phyloP scores from a whole-genome alignment of 1,140 invertebrate genomes.

The Calycopis cecrops region DNA sequence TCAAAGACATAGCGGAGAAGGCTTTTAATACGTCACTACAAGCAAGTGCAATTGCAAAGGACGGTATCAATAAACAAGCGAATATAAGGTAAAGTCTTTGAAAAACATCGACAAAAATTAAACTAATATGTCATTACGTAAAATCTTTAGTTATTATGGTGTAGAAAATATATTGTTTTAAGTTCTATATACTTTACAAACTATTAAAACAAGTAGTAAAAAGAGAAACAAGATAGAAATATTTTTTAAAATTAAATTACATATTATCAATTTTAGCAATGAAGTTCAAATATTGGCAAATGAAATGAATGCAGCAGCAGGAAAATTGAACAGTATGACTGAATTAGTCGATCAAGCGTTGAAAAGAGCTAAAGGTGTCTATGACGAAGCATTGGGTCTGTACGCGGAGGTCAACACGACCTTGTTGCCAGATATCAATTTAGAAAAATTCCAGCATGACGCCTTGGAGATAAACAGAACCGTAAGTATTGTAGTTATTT shows the following conservation, averaged over 20 bases:
- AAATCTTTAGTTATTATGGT: too few species aligned
- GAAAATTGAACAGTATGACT: slow-evolving; percentile 81
- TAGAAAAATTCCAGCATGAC: slow-evolving; percentile 80
- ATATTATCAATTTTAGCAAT: slow-evolving; percentile 67
- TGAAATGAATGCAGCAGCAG: slow-evolving; percentile 77
- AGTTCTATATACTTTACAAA: too few species aligned
- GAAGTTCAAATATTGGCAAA: slow-evolving; percentile 77
- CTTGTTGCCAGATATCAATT: slow-evolving; percentile 84
- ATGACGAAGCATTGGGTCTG: slow-evolving; percentile 86
- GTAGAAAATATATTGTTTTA: too few species aligned
- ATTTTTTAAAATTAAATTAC: background rate
- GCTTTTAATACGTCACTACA: slow-evolving; percentile 88
- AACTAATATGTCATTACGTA: background rate
- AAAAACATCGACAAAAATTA: background rate
- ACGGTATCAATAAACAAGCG: slow-evolving; percentile 86
- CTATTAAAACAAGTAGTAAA: too few species aligned
- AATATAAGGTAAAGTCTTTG: slow-evolving; percentile 79
- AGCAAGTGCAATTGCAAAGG: slow-evolving; percentile 87
- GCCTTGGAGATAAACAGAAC: slow-evolving; percentile 78
- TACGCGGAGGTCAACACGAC: slow-evolving; percentile 85
- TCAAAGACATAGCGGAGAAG: slow-evolving; percentile 84
- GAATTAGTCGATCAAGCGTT: slow-evolving; percentile 83
- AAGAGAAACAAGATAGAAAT: background rate
- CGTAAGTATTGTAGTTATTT: slow-evolving; percentile 57
- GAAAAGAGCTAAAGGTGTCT: slow-evolving; percentile 82